Percentiles rank a stretch among this genome's conserved stretches.
Conservation (phyloP, 2,888 invertebrate genomes). For the Cryptocephalus primarius region DNA sequence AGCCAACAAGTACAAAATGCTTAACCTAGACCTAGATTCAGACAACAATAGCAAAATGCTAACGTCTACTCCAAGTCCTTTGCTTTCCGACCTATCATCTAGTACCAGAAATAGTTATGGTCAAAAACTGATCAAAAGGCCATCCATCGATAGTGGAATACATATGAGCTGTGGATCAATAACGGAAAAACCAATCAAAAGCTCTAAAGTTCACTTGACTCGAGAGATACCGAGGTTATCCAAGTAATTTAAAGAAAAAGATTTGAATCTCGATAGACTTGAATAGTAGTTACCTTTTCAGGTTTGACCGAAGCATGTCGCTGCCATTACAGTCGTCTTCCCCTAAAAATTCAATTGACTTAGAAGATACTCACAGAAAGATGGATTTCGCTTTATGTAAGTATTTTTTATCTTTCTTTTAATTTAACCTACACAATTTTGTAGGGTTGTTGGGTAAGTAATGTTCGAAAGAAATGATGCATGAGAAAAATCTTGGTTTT, state of each 20-base stretch:
- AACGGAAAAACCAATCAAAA: slow-evolving; percentile 28
- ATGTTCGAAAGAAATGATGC: slow-evolving; percentile 9
- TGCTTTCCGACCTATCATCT: slow-evolving; percentile 29
- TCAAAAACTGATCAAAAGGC: slow-evolving; percentile 52
- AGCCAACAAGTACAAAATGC: slow-evolving; percentile 41
- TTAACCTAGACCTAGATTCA: slow-evolving; percentile 37
- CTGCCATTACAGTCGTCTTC: slow-evolving; percentile 45
- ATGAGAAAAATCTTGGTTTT: slow-evolving; percentile 12
- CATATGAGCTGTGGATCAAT: slow-evolving; percentile 46
- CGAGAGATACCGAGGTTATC: slow-evolving; percentile 37
- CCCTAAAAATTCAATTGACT: slow-evolving; percentile 42
- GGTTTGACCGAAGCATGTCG: slow-evolving; percentile 62
- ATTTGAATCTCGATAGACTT: too few species aligned
- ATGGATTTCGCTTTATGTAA: slow-evolving; percentile 84
- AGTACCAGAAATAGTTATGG: slow-evolving; percentile 26
- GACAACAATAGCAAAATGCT: slow-evolving; percentile 30
- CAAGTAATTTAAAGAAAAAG: slow-evolving; percentile 29
- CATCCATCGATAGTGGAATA: slow-evolving; percentile 71
- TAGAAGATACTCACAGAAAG: slow-evolving; percentile 45
- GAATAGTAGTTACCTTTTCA: slow-evolving; percentile 19
- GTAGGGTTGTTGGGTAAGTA: slow-evolving; percentile 17
- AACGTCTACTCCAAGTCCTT: slow-evolving; percentile 30
- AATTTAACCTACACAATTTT: slow-evolving; percentile 8
- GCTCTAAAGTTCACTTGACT: slow-evolving; percentile 19
- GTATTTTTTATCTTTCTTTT: slow-evolving; percentile 28